Conservation (phyloP, 1,140 invertebrate genomes). For the Magallana gigas region DNA sequence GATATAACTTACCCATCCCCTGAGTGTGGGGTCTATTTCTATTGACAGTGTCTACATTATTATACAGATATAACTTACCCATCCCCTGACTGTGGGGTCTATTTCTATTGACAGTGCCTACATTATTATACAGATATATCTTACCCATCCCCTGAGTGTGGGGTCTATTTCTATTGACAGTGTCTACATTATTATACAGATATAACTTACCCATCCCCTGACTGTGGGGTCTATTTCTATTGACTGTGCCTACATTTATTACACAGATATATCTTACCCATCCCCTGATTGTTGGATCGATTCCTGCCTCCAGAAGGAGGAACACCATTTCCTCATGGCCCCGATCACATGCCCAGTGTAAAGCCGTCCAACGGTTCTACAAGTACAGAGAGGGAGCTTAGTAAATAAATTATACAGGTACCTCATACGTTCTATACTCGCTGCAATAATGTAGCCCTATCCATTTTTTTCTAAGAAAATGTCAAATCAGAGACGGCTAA, state of each 20-base stretch:
- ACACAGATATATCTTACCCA: constrained; percentile 58
- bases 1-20: neutral
- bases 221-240: neutral
- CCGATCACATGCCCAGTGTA: constrained; percentile 79
- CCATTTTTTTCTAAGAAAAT: neutral
- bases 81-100: constrained; percentile 59
- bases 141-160: constrained; percentile 67
- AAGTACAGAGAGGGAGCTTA: constrained; percentile 48
- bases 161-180: constrained; percentile 65
- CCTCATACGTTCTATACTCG: neutral
- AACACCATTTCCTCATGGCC: constrained; percentile 75
- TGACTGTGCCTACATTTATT: neutral
- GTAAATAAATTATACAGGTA: neutral
- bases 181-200: no score
- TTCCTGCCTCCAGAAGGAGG: constrained; percentile 71
- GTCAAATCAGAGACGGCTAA: no score
- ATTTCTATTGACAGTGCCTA: neutral
- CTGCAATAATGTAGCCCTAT: neutral
- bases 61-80: constrained; percentile 57
- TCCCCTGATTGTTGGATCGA: constrained; percentile 68
- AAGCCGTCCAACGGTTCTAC: constrained; percentile 78
- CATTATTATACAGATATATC: neutral
- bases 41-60: neutral
- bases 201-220: neutral
- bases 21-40: neutral